These are phyloP conservation scores for Andrena marginata DNA, from an alignment of 2,888 invertebrate genomes.

Conservation along the genomic window DNA sequence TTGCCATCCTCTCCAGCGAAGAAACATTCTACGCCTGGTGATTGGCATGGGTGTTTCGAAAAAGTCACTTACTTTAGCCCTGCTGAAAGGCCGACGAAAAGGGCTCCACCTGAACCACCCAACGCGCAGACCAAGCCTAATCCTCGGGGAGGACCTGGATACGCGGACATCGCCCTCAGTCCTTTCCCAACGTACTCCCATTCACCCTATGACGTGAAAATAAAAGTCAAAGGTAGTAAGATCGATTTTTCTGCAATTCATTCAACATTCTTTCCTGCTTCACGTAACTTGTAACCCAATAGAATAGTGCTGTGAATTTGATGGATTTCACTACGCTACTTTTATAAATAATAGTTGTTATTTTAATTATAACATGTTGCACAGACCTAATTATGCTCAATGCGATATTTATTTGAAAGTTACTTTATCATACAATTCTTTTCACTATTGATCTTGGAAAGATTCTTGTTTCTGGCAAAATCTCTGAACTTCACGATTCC, in stretches of 20 bases:
- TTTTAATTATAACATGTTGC: neutral
- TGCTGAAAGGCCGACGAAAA: slow-evolving; percentile 48
- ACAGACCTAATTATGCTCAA: neutral
- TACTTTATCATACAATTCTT: neutral
- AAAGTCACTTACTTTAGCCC: slow-evolving; percentile 78
- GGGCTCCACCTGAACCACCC: slow-evolving; percentile 54
- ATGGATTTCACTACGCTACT: too few relatives aligned
- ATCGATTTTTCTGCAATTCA: neutral
- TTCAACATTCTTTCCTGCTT: neutral
- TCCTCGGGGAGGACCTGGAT: slow-evolving; percentile 86
- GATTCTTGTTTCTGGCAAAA: neutral
- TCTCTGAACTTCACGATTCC: neutral
- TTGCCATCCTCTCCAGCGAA: slow-evolving; percentile 81
- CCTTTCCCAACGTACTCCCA: slow-evolving; percentile 81
- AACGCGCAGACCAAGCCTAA: slow-evolving; percentile 77
- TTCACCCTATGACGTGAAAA: slow-evolving; percentile 72
- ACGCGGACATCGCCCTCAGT: slow-evolving; percentile 85
- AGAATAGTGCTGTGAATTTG: too few relatives aligned
- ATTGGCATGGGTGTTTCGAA: slow-evolving; percentile 86
- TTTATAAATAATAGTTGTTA: neutral
- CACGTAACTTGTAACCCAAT: too few relatives aligned
- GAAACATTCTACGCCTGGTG: slow-evolving; percentile 86
- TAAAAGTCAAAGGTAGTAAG: slow-evolving; percentile 1
- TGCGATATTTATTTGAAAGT: neutral
- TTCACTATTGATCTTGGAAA: neutral